Evolutionary conservation across 2,113 vertebrate species (phyloP), one percentile per base, ranked within the genome.

Genomic region (Oryzias melastigma): DNA sequence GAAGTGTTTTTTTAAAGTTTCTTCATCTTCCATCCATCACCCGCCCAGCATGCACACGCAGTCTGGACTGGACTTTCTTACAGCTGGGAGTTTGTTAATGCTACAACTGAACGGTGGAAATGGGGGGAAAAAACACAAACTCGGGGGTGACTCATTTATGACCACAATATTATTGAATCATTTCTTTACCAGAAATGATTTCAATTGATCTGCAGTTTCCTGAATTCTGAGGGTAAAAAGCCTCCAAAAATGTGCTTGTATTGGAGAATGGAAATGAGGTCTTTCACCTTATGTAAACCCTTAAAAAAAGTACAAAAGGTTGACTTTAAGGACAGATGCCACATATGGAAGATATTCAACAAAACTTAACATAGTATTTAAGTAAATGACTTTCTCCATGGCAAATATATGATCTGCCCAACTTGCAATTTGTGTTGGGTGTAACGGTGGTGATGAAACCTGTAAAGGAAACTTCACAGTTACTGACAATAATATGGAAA

Each of bases 71-170:
- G 68, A 75, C 61, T 72, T 57, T 81, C 49, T 73, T 54, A 52
- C 59, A 10, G 69, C 57, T 86, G 35, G 10, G 81, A 81, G 64
- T 22, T 65, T 69, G 55, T 62, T 41, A 82, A 82, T 52, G 68
- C 77, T 51, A 82, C 73, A 85, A 76, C 40, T 76, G 72, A 87
- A 81, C 79, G 73, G 73, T 17, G 68, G 80, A 55, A 85, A 87
- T 70, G 62, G 82, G 77, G 67, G 64, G 83, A 78, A 66, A 85
- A 76, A 91, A 92, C 82, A 60, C 90, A 53, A 90, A 89, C 91
- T 91, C 89, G 90, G 87, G 78, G 85, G 84, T 91, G 86, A 90
- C 75, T 91, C 85, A 90, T 88, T 71, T 72, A 70, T 85, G 75
- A 66, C 69, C 51, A 75, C 79, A 77, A 71, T 90, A 76, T 89